Evolutionary conservation across 1,140 invertebrate genomes (phyloP), one percentile per base, ranked within the genome.

Genomic region (Monochamus saltuarius): DNA sequence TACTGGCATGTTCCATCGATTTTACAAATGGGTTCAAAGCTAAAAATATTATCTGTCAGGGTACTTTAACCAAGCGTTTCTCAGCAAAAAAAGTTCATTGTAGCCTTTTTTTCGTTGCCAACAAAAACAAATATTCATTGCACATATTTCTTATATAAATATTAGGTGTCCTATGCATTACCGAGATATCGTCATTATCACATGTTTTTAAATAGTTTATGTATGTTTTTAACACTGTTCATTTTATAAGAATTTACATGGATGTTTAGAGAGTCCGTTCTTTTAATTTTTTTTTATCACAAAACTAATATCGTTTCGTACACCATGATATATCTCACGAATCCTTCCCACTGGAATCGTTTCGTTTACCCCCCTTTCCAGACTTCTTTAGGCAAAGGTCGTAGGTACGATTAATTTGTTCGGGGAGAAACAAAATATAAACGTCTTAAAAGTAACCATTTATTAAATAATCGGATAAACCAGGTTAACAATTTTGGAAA

Each of bases 141-240:
- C 64, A 66, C 59, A 66, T 68, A 63, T 59, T 59, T 64, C 60
- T 61, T 68, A 62, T 40, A 42, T 13, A 47, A 57, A 57, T 38
- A 66, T 66, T 65, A 60, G 60, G 65, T 45, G 62, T 65, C 54
- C 61, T 64, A 66, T 54, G 55, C 40, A 22, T 57, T 63, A 63
- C 53, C 47, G 54, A 65, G 66, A 68, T 68, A 68, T 68, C 56
- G 67, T 68, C 57, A 54, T 55, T 68, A 68, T 68, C 67, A 68
- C 67, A 68, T 66, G 61, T 56, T 68, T 66, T 55, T 47, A 49
- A 65, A 60, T 62, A 54, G 43, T 64, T 39, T 57, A 13, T 51
- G 22, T 19, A 46, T 13, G 45, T 38, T 58, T 55, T 40, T 36
- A 64, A 54, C 57, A 59, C 53, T 51, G 29, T 52, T 46, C n/a